Base-by-base conservation (phyloP, 1,140 invertebrate species). In the Listronotus oregonensis region DNA sequence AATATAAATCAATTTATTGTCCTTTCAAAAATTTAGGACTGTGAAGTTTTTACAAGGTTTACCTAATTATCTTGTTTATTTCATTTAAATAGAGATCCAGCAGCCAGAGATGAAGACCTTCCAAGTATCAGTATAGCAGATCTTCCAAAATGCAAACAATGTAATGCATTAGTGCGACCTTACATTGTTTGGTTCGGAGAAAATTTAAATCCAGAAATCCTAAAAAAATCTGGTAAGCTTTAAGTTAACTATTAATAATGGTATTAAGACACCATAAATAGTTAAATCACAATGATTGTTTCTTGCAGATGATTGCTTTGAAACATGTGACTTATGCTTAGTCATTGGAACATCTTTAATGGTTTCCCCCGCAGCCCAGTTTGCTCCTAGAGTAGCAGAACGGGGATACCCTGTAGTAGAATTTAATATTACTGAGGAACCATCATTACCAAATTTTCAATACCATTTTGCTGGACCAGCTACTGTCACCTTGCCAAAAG, bases 151-250 rank as follows among this genome's bases (percentile, higher is more conserved):
- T 95, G 93, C 78, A 81, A 82, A 61, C 82, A 85, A 74, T 96
- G 94, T 79, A 80, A 78, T 43, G 89, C 88, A 17, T 78, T 96
- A n/a, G 77, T 94, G 8, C 81, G 94, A 56, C 93, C 93, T 3
- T 84, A 93, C 77, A 92, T 96, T 66, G 89, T 96, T 11, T 96
- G 94, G 94, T 96, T 96, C 84, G 92, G 92, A n/a, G n/a, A 96
- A 85, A 83, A 81, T 73, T 81, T 96, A 51, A 84, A 94, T 66
- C 62, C 80, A 17, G 73, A 83, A 57, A 82, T 93, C 34, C 73
- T 95, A 11, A 67, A 84, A 2, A 80, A 82, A 78, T 86, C 89
- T 67, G 81, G 90, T 89, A 79, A 74, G 78, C 57, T 59, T 49
- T 39, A 62, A 5, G 5, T 27, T 1, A 27, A 27, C 21, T 27